Percentiles rank a stretch among this genome's conserved stretches.
phyloP scores from a whole-genome alignment of 2,797 vertebrate genomes.

The Parotocinclus haroldoi region DNA sequence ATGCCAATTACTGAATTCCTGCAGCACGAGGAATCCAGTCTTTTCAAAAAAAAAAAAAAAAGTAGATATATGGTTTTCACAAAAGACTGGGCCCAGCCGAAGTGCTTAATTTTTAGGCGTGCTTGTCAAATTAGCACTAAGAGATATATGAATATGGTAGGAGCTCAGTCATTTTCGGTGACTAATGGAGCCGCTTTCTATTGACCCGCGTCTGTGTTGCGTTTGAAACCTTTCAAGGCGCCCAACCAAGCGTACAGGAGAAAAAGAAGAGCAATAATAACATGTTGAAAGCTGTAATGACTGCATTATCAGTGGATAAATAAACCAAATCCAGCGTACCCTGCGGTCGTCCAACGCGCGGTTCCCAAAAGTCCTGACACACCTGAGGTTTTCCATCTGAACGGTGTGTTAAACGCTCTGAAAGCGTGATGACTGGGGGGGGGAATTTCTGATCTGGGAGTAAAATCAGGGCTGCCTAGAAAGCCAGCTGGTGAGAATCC shows the following conservation, averaged over 20 bases:
- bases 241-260: neutral
- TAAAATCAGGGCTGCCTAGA: too few species aligned
- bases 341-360: too few species aligned
- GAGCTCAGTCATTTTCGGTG: neutral
- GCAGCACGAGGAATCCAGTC: conserved; percentile 5
- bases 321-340: neutral
- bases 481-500: too few species aligned
- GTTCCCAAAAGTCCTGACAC: too few species aligned
- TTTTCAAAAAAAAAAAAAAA: neutral
- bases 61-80: neutral
- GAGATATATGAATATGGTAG: neutral
- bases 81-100: neutral
- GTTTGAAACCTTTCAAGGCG: conserved; percentile 7
- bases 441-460: too few species aligned
- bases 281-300: conserved; percentile 2
- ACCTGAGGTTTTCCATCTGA: neutral
- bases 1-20: conserved; percentile 7
- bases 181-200: conserved; percentile 15
- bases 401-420: neutral
- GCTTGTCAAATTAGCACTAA: conserved; percentile 4
- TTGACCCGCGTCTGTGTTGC: neutral
- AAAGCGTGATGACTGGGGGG: too few species aligned
- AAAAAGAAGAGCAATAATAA: neutral
- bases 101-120: conserved; percentile 3
- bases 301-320: conserved; percentile 16